Conservation (phyloP, 2,888 invertebrate genomes). For the Hermaeophaga mercurialis region DNA sequence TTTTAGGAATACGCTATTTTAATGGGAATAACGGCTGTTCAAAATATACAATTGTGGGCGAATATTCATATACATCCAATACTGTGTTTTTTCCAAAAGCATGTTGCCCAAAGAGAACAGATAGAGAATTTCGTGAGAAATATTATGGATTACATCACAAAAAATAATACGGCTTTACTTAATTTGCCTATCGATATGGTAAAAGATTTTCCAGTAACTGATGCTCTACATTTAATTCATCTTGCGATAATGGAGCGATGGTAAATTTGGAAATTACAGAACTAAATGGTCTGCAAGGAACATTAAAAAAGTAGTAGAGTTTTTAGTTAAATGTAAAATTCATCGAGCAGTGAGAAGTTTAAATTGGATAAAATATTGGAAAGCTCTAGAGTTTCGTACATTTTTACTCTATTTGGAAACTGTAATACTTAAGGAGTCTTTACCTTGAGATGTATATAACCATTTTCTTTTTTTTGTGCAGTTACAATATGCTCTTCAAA, state of each 20-base stretch:
- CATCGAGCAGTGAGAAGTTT: slow-evolving; percentile 20
- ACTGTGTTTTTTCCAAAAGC: slow-evolving; percentile 18
- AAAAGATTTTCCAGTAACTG: slow-evolving; percentile 18
- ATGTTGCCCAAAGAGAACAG: slow-evolving; percentile 8
- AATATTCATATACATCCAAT: slow-evolving; percentile 37
- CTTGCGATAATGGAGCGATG: slow-evolving; percentile 24
- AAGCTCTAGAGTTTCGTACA: too few species aligned
- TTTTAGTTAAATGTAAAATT: slow-evolving; percentile 19
- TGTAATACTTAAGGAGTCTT: slow-evolving; percentile 23
- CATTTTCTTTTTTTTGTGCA: slow-evolving; percentile 27
- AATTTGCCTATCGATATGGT: slow-evolving; percentile 18
- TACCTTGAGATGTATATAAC: slow-evolving; percentile 22
- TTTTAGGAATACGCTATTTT: too few species aligned
- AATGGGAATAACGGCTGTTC: too few species aligned
- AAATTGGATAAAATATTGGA: too few species aligned
- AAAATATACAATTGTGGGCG: too few species aligned
- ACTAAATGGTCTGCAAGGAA: slow-evolving; percentile 18
- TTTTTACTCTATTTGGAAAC: slow-evolving; percentile 22
- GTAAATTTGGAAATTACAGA: slow-evolving; percentile 15
- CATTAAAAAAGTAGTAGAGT: slow-evolving; percentile 12
- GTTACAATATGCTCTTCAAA: slow-evolving; percentile 25
- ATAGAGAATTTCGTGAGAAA: slow-evolving; percentile 14
- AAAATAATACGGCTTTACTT: neutral
- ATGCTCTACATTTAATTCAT: slow-evolving; percentile 23
- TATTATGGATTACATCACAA: slow-evolving; percentile 24